Evolutionary conservation across 2,113 vertebrate genomes (phyloP), one percentile per base, ranked within the genome.

Genomic region (Ardeotis arabs): DNA sequence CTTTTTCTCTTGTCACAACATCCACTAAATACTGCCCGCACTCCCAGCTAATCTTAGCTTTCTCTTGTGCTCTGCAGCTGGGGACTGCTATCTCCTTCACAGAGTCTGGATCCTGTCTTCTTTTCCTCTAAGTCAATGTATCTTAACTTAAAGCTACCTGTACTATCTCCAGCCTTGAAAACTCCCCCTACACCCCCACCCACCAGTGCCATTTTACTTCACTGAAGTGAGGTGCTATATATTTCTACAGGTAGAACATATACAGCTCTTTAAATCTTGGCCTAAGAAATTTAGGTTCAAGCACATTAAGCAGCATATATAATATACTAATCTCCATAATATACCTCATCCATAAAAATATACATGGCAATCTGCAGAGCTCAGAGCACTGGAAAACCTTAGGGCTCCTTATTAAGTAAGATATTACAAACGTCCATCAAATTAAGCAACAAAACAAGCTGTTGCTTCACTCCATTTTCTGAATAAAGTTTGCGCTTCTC

Each of bases 361-460:
- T 84, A 77, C 18, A 19, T 93, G 62, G 84, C 89, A 96, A 87
- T 90, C 23, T 73, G 25, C 74, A 80, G 84, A 89, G 58, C 84
- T 89, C 59, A 59, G 58, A 89, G 84, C 67, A 27, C 59, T 69
- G 67, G 63, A 89, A 94, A 91, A 53, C 47, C 41, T 83, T 44
- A 41, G 70, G 91, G 59, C 31, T 85, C 81, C 89, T 92, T 96
- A 85, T 91, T 87, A 95, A 96, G 88, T 69, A 83, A 95, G 73
- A 89, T 75, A 82, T 69, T 81, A 87, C 28, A 63, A 79, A 69
- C 33, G 31, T 69, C 55, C 76, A 72, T 58, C 70, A 87, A 89
- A 87, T 87, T 64, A 94, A 92, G 66, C 77, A 95, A n/a, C 52
- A 92, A 81, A 96, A 76, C 59, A 68, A 87, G 81, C 76, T 93